These are phyloP conservation scores for Chydorus sphaericus DNA, from an alignment of 2,888 invertebrate genomes.

Conservation along the genomic window DNA sequence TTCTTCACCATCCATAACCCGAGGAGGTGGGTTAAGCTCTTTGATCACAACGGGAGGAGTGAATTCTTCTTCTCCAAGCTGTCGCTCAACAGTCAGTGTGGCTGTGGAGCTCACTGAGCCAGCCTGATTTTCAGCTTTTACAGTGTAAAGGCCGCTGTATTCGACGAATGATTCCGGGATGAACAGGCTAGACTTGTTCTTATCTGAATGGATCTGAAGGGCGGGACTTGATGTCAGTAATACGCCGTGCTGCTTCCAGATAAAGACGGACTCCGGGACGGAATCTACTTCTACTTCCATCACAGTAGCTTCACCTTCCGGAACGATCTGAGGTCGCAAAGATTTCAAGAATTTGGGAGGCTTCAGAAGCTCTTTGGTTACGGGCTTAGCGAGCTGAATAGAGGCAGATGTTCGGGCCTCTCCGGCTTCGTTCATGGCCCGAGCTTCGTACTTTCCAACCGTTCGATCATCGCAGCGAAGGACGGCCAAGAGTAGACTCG, in stretches of 20 bases:
- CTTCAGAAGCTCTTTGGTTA: slow-evolving; percentile 28
- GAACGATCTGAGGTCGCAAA: slow-evolving; percentile 50
- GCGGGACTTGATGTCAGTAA: slow-evolving; percentile 44
- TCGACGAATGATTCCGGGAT: slow-evolving; percentile 55
- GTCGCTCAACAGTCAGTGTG: slow-evolving; percentile 44
- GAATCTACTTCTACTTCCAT: slow-evolving; percentile 63
- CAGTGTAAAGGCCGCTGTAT: slow-evolving; percentile 61
- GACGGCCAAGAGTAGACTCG: slow-evolving; percentile 47
- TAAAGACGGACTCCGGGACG: slow-evolving; percentile 64
- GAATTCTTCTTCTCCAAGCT: slow-evolving; percentile 32
- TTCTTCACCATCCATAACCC: slow-evolving; percentile 81
- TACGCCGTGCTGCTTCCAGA: slow-evolving; percentile 65
- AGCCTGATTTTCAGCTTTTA: slow-evolving; percentile 75
- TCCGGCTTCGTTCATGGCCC: slow-evolving; percentile 59
- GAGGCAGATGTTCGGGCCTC: slow-evolving; percentile 68
- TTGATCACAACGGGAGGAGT: slow-evolving; percentile 61
- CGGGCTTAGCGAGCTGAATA: slow-evolving; percentile 43
- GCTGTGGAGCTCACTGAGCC: slow-evolving; percentile 80
- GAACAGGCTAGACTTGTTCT: slow-evolving; percentile 63
- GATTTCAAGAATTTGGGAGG: slow-evolving; percentile 60
- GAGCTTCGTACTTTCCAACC: slow-evolving; percentile 74
- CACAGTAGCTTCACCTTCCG: slow-evolving; percentile 58
- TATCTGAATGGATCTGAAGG: slow-evolving; percentile 53
- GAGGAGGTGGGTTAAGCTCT: slow-evolving; percentile 53
- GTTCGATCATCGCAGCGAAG: slow-evolving; percentile 54